phyloP scores from a whole-genome alignment of 1,140 invertebrate species.

The Periplaneta americana region DNA sequence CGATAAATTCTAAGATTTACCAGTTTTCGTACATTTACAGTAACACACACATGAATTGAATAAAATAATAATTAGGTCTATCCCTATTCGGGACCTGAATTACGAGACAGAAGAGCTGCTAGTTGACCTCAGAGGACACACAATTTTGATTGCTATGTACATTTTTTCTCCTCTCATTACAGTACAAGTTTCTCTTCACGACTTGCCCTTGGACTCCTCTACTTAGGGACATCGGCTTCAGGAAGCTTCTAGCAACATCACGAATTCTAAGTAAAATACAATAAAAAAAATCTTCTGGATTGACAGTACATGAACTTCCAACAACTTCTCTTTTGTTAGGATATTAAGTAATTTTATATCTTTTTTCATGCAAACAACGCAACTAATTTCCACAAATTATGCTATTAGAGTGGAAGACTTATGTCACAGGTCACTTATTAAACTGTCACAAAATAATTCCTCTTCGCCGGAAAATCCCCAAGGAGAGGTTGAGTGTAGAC shows the following conservation, averaged over 20 bases:
- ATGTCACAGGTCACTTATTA: not conserved
- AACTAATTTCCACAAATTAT: not conserved
- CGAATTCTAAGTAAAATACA: not conserved
- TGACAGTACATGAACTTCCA: not conserved
- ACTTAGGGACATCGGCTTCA: not conserved
- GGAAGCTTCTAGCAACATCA: not conserved
- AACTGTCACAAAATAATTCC: too few species aligned
- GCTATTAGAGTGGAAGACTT: not conserved
- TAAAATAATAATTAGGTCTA: too few species aligned
- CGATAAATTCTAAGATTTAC: too few species aligned
- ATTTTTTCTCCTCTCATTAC: not conserved
- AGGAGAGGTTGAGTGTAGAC: too few species aligned
- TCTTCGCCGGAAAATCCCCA: too few species aligned
- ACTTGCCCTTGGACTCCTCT: not conserved
- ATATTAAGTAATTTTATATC: not conserved
- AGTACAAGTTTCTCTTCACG: not conserved
- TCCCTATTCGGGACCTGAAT: too few species aligned
- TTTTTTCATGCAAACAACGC: not conserved
- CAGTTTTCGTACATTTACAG: too few species aligned
- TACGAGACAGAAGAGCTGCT: not conserved
- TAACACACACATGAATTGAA: too few species aligned
- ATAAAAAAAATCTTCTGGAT: not conserved
- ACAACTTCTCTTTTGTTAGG: not conserved
- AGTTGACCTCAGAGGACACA: not conserved
- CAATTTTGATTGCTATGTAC: not conserved